A percentile compares a stretch with the other conserved stretches of the same genome.
These are phyloP conservation scores for Glaucomys volans DNA, from an alignment of 2,113 vertebrate genomes.

Conservation along the genomic window DNA sequence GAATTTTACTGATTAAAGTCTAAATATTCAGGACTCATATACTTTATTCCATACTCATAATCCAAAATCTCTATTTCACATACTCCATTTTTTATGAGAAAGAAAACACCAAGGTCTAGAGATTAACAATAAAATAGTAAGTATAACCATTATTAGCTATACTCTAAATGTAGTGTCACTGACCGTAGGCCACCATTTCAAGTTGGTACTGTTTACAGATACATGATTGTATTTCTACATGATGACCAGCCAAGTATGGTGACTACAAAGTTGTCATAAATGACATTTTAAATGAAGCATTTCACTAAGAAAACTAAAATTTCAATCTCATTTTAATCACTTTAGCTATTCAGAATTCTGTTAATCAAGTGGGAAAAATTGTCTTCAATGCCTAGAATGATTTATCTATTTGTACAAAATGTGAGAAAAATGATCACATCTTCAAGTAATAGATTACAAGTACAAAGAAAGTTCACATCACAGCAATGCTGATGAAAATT, in stretches of 20 bases:
- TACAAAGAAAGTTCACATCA: constrained; percentile 64
- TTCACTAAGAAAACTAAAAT: constrained; percentile 59
- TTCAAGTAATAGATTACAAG: not conserved
- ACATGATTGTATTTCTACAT: constrained; percentile 40
- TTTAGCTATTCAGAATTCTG: constrained; percentile 66
- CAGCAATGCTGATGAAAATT: constrained; percentile 64
- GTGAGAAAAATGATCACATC: constrained; percentile 67
- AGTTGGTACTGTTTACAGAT: constrained; percentile 2
- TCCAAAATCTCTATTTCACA: not conserved
- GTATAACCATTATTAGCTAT: not conserved
- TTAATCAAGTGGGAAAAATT: constrained; percentile 69
- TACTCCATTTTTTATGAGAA: not conserved
- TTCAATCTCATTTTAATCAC: constrained; percentile 69
- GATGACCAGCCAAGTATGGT: constrained; percentile 65
- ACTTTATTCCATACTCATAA: not conserved
- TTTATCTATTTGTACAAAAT: constrained; percentile 77
- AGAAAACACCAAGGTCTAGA: constrained; percentile 25
- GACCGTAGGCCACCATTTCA: constrained; percentile 65
- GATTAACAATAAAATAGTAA: not conserved
- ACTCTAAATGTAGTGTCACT: not conserved
- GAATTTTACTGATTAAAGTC: not conserved
- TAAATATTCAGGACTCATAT: not conserved
- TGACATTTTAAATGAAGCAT: constrained; percentile 73
- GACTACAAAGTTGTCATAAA: constrained; percentile 53
- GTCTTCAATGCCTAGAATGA: constrained; percentile 54